These are phyloP conservation scores for Hyphantria cunea DNA, from an alignment of 1,140 invertebrate species.

Conservation along the genomic window DNA sequence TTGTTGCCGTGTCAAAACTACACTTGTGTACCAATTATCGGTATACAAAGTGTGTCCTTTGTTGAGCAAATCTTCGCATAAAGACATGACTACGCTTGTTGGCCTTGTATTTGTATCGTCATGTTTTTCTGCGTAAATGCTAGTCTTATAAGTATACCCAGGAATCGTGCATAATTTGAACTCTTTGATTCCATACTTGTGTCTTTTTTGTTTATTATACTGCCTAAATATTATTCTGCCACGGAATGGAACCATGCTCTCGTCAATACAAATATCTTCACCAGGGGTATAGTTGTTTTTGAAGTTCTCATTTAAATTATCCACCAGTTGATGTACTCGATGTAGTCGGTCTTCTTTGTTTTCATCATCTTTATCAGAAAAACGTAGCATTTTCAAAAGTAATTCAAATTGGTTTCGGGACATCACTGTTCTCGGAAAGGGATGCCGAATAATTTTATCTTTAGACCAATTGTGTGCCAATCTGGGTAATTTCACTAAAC, in stretches of 20 bases:
- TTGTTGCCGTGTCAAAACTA: conserved; percentile 60
- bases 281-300: too few relatives aligned
- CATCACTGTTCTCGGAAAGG: conserved; percentile 38
- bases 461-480: conserved; percentile 43
- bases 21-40: conserved; percentile 70
- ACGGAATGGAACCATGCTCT: too few relatives aligned
- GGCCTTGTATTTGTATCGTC: conserved; percentile 38
- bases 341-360: conserved; percentile 6
- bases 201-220: too few relatives aligned
- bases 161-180: conserved; percentile 8
- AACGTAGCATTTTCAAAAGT: conserved; percentile 43
- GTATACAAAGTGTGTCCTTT: conserved; percentile 57
- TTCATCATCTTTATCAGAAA: conserved; percentile 31
- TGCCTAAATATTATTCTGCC: too few relatives aligned
- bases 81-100: conserved; percentile 45
- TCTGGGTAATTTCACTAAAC: too few relatives aligned
- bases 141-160: neutral
- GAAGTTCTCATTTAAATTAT: too few relatives aligned
- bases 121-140: neutral
- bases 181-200: conserved; percentile 8
- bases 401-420: conserved; percentile 43
- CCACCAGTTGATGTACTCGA: neutral
- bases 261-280: too few relatives aligned
- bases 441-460: conserved; percentile 32
- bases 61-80: conserved; percentile 41